These are phyloP conservation scores for Autographa pulchrina DNA, from an alignment of 2,888 invertebrate species.

Conservation along the genomic window DNA sequence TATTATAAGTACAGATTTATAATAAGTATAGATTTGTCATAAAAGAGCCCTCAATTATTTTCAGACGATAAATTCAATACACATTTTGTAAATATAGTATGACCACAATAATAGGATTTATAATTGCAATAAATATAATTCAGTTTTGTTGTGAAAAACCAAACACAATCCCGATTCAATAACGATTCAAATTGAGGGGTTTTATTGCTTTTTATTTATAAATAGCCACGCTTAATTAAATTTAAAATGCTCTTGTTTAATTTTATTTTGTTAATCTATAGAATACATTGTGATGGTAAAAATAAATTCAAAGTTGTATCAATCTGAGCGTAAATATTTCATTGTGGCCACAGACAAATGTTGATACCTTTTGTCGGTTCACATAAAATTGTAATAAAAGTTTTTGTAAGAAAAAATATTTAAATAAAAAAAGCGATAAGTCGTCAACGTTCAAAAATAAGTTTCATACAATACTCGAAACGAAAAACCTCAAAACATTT, in stretches of 20 bases:
- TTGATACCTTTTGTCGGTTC: no score
- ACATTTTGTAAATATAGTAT: not conserved
- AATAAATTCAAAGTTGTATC: not conserved
- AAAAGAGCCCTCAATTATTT: not conserved
- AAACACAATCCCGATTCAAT: not conserved
- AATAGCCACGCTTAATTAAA: constrained; percentile 1
- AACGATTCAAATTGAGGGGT: not conserved
- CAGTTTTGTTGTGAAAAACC: no score
- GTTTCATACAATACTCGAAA: no score
- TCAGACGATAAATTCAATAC: not conserved
- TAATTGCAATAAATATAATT: no score
- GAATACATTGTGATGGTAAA: not conserved
- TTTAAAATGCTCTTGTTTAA: not conserved
- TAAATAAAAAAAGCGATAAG: no score
- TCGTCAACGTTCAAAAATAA: no score
- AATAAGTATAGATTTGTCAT: no score
- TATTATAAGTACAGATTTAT: no score
- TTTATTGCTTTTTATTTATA: not conserved
- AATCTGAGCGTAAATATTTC: not conserved
- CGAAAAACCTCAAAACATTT: not conserved
- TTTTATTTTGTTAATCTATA: not conserved
- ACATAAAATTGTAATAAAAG: no score
- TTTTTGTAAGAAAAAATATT: no score
- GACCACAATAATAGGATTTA: no score
- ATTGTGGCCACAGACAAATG: no score